These are phyloP conservation scores for Drosophila littoralis DNA, from an alignment of 1,140 invertebrate species.

Conservation along the genomic window DNA sequence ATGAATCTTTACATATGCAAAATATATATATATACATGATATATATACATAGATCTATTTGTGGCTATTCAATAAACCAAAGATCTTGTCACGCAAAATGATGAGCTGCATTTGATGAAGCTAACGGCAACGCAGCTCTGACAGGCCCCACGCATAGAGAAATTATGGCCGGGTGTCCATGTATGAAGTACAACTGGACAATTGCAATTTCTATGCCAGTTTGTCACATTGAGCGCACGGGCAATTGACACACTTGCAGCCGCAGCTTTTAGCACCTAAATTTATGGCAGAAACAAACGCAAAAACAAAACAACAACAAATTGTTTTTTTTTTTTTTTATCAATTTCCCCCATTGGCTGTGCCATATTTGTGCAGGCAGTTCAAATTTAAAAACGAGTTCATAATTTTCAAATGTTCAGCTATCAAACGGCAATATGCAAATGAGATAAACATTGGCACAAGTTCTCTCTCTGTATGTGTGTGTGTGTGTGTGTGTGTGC, in stretches of 20 bases:
- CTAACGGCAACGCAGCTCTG: background rate
- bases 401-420: slow-evolving; percentile 41
- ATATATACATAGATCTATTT: too few species aligned
- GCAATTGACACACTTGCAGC: slow-evolving; percentile 66
- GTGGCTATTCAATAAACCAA: background rate
- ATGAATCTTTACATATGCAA: too few species aligned
- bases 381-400: slow-evolving; percentile 46
- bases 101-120: background rate
- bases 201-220: slow-evolving; percentile 49
- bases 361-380: slow-evolving; percentile 47
- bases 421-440: slow-evolving; percentile 53
- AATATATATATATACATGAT: too few species aligned
- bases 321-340: background rate
- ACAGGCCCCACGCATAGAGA: slow-evolving; percentile 9
- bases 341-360: slow-evolving; percentile 12
- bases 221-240: slow-evolving; percentile 40
- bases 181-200: slow-evolving; percentile 2
- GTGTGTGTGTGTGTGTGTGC: slow-evolving; percentile 8
- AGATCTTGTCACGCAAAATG: background rate
- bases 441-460: slow-evolving; percentile 42
- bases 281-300: slow-evolving; percentile 45
- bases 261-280: slow-evolving; percentile 53
- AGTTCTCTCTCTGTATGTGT: background rate
- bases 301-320: slow-evolving; percentile 3
- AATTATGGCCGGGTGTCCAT: slow-evolving; percentile 20